Evolutionary conservation across 2,113 vertebrate species (phyloP).

Genomic region (Motacilla tschutschensis): DNA sequence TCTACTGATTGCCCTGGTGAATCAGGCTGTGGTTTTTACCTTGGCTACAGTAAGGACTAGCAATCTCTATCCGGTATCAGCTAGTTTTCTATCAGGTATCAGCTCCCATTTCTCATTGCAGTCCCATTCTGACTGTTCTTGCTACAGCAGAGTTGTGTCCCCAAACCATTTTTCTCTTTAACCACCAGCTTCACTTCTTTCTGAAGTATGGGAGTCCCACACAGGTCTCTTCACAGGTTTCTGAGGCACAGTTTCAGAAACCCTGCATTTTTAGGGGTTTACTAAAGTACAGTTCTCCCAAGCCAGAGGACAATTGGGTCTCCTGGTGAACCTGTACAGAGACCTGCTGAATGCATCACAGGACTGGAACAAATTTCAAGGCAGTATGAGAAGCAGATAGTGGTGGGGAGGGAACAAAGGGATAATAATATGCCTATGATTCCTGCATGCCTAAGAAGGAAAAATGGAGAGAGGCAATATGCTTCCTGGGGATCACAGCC

Average conservation of each 20-base stretch:
- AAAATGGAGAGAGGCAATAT: not conserved
- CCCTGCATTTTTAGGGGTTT: not conserved
- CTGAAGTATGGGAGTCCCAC: not conserved
- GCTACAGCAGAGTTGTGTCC: not conserved
- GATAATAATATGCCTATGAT: not conserved
- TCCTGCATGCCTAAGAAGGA: not conserved
- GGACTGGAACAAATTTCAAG: not conserved
- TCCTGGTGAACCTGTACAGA: not conserved
- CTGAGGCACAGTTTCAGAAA: not conserved
- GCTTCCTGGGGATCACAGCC: not conserved
- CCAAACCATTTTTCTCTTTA: not conserved
- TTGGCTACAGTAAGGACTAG: not conserved
- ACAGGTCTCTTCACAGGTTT: not conserved
- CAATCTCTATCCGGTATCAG: not conserved
- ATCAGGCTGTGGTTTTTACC: not conserved
- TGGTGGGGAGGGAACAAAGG: not conserved
- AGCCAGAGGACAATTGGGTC: not conserved
- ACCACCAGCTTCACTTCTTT: not conserved
- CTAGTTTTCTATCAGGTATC: not conserved
- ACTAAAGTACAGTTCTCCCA: not conserved
- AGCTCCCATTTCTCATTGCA: not conserved
- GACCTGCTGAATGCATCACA: not conserved
- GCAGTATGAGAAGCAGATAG: not conserved
- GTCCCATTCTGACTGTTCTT: not conserved
- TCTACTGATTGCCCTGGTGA: not conserved